Evolutionary conservation across 2,888 invertebrate genomes (phyloP).

Genomic region (Chromoteleia sp.): DNA sequence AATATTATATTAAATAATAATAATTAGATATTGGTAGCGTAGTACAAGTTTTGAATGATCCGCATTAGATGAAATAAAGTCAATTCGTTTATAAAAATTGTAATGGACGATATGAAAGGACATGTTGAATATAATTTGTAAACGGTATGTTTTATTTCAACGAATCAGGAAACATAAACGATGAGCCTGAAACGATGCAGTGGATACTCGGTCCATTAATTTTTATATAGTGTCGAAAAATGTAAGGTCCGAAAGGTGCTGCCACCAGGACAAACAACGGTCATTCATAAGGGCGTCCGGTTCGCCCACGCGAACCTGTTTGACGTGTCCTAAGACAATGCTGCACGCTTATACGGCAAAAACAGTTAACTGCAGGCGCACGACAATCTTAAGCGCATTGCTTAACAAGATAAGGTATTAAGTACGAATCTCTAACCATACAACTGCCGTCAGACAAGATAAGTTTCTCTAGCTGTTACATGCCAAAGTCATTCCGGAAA

Average conservation of each 20-base stretch:
- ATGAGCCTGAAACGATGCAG: neutral
- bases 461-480: constrained; percentile 72
- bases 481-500: constrained; percentile 61
- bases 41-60: no score
- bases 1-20: no score
- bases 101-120: no score
- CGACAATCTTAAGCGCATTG: constrained; percentile 82
- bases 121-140: no score
- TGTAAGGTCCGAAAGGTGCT: constrained; percentile 69
- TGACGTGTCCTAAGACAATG: constrained; percentile 73
- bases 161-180: constrained; percentile 9
- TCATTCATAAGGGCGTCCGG: constrained; percentile 75
- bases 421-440: constrained; percentile 78
- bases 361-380: constrained; percentile 73
- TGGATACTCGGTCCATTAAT: constrained; percentile 34
- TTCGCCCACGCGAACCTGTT: constrained; percentile 78
- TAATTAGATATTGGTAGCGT: no score
- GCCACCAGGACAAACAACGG: constrained; percentile 74
- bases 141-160: neutral
- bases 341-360: constrained; percentile 71
- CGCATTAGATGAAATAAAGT: no score
- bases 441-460: constrained; percentile 78
- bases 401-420: constrained; percentile 83
- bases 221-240: constrained; percentile 40
- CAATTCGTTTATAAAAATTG: no score